Evolutionary conservation across 23 tunicate species (phyloP), one percentile per base, ranked within the genome.

Genomic region (Corella eumyota): DNA sequence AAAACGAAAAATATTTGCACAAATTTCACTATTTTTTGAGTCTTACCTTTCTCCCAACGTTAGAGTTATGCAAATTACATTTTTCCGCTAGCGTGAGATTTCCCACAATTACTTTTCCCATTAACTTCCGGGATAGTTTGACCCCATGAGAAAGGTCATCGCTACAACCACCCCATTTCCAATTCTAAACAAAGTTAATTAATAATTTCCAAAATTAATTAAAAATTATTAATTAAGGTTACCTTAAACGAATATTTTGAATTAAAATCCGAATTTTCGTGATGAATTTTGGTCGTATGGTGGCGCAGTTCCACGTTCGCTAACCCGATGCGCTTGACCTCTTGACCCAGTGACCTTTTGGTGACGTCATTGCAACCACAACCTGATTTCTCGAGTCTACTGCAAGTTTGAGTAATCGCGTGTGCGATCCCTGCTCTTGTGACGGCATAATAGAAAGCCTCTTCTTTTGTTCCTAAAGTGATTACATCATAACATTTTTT

Each of bases 361-460:
- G n/a, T n/a, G n/a, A n/a, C n/a, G n/a, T n/a, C n/a, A n/a, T n/a
- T n/a, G n/a, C n/a, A n/a, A n/a, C n/a, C n/a, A n/a, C n/a, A n/a
- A n/a, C n/a, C n/a, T n/a, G n/a, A n/a, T n/a, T n/a, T n/a, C n/a
- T n/a, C n/a, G n/a, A n/a, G n/a, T n/a, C n/a, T n/a, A n/a, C n/a
- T n/a, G 37, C 71, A 66, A 31, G 71, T 27, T 4, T 45, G 35
- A 26, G 59, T 66, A 6, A 66, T 66, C 1, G 59, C 32, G 50
- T 66, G 71, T 21, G 71, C 59, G 40, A 66, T 66, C 1, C 71
- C 71, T 9, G 71, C 71, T 26, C 71, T 23, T 6, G 71, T 66
- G 13, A 66, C 28, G 4, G 71, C 71, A 23, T 66, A 66, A 47
- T 49, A 66, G 44, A 37, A 66, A 3, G 71, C 71, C 11, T 40